Base-by-base conservation (phyloP, 2,113 vertebrate genomes). In the Hoplias malabaricus region DNA sequence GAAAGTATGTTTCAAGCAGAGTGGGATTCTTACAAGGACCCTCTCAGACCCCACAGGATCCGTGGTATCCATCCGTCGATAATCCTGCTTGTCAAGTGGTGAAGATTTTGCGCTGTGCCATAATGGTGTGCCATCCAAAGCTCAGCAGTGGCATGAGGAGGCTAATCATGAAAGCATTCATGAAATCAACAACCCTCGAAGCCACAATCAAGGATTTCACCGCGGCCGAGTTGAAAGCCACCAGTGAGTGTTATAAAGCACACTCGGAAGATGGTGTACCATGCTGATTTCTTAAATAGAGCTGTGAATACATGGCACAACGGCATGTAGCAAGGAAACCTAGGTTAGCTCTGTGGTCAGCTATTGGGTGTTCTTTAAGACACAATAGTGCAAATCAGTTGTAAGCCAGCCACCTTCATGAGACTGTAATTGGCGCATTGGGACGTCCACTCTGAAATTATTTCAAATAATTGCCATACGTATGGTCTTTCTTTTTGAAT, bases 161-260 rank as follows among this genome's bases (percentile, higher is more conserved):
- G 7, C 31, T 61, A 34, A 61, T 61, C 57, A 36, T 34, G 2
- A 33, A 63, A 36, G 59, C 21, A 36, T 63, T 63, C 59, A 63
- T 36, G 16, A 63, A 63, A 36, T 63, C 59, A 63, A 63, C 31
- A 63, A 36, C 31, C 59, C 33, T 36, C 21, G 57, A 62, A n/a
- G 59, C 8, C 33, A 16, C 33, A 63, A 63, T 63, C 31, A 63
- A 12, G 19, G 13, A 33, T n/a, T 62, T 62, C 16, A 19, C 14
- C 1, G 21, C 31, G 34, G 29, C 33, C 7, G 10, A 21, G 57
- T 19, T n/a, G 14, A 29, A 13, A 19, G 57, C 29, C 57, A 33
- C 13, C 14, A 31, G 31, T 2, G 59, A 36, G 5, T 33, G 31
- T 19, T 33, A 11, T 19, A 31, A 16, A 31, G 29, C 31, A 12